Base-by-base conservation (phyloP, 2,888 invertebrate genomes). In the Stomorhina lunata region DNA sequence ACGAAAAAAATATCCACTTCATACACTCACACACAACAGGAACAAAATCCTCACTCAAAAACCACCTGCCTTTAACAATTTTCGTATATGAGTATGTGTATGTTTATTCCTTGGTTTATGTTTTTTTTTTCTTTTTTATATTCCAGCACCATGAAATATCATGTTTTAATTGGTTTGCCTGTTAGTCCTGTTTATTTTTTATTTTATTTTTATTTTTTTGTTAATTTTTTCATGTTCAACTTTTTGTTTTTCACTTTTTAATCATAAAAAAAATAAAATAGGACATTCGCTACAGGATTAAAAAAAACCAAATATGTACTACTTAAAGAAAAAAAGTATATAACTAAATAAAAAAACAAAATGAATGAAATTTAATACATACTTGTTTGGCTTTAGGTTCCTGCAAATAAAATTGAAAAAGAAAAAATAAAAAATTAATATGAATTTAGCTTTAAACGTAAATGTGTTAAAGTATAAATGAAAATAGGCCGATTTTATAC, bases 361-460 rank as follows among this genome's bases (percentile, higher is more conserved):
- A 77, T 59, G 55, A 69, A 76, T 80, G 57, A 68, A 73, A 73
- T 61, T 80, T 40, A 73, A 81, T 90, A 89, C 89, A 71, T 89
- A 89, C 89, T 86, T 87, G 87, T 84, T 89, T 89, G 71, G 87
- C 85, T 89, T 90, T 89, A 81, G 89, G 90, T 88, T 89, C 89
- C 89, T 89, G 89, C 57, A 86, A 87, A 71, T 73, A 83, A 61
- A 84, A 73, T 69, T 22, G 68, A 84, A 84, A 68, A 66, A 69
- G 77, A 63, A 71, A 73, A 55, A 63, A 78, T 9, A 66, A 76
- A 73, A 75, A 85, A 81, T 77, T 80, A 82, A 72, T 84, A 81
- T 59, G 71, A 80, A 78, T 50, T 55, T 78, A 29, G 22, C 34
- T 15, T 78, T 69, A 79, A 57, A 59, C 17, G n/a, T n/a, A n/a